Evolutionary conservation across 2,888 invertebrate species (phyloP), one percentile per base, ranked within the genome.

Genomic region (Xestobium rufovillosum): DNA sequence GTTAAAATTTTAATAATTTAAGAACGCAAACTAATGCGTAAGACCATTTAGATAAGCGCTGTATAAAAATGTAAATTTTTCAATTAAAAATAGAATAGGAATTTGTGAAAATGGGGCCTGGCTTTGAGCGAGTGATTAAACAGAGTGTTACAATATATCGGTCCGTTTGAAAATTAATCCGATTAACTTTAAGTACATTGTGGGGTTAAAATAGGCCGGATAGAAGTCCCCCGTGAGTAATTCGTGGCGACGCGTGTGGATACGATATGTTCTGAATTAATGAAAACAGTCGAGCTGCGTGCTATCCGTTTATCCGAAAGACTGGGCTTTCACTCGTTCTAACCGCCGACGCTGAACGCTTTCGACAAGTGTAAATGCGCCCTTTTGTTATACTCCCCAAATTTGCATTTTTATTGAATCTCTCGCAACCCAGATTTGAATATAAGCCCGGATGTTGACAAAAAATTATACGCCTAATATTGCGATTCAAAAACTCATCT

Each of bases 401-500:
- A 75, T 75, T 75, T 73, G 73, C 65, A 65, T 65, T 65, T 65
- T 66, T 66, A 66, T 66, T 64, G 65, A 65, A 66, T 64, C 60
- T 61, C 60, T 56, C 60, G 61, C 62, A 57, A 51, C 54, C 53
- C 55, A 62, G 65, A 65, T 65, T 64, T 65, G 59, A 65, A 65
- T 65, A 63, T 61, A 64, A 64, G 63, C 62, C 61, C 50, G 55
- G 59, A 62, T 64, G 65, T 61, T 59, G 61, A 63, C 74, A 75
- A 75, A 75, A 74, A 75, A 73, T 74, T 72, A 75, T 73, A 73
- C 73, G 71, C 70, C 73, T 73, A 73, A 74, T 75, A 75, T 74
- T 70, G 72, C 71, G 59, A 57, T 57, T 58, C 43, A 26, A 29
- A 43, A n/a, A n/a, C n/a, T n/a, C n/a, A n/a, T n/a, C n/a, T n/a